Evolutionary conservation across 1,140 invertebrate species (phyloP).

Genomic region (Neodiprion fabricii): DNA sequence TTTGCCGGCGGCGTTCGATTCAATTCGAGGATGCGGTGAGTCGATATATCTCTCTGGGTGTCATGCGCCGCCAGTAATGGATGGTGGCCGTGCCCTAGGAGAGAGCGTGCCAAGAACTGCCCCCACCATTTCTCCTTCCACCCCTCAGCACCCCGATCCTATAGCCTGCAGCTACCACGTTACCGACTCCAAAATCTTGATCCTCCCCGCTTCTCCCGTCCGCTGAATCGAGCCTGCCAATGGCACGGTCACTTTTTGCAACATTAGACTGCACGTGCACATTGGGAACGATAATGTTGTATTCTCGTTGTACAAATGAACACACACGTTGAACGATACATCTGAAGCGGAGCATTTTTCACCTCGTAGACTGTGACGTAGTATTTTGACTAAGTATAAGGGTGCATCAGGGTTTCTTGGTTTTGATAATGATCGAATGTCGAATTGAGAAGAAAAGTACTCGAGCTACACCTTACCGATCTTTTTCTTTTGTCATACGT

Average conservation of each 20-base stretch:
- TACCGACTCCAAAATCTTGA: background rate
- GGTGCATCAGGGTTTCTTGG: no score
- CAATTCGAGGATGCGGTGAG: constrained; percentile 60
- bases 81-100: constrained; percentile 58
- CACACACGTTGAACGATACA: no score
- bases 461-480: no score
- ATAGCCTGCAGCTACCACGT: background rate
- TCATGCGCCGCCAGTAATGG: constrained; percentile 58
- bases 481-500: no score
- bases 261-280: background rate
- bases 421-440: no score
- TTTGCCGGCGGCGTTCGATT: constrained; percentile 59
- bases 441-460: no score
- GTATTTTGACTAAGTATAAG: no score
- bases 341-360: no score
- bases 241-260: constrained; percentile 2
- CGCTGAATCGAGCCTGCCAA: background rate
- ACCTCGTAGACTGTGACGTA: no score
- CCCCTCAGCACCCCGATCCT: constrained; percentile 20
- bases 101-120: constrained; percentile 57
- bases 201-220: background rate
- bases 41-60: constrained; percentile 60
- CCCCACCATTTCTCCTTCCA: constrained; percentile 39
- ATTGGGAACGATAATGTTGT: background rate
- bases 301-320: no score